Conservation (phyloP, 2,888 invertebrate species). For the Unio delphinus region DNA sequence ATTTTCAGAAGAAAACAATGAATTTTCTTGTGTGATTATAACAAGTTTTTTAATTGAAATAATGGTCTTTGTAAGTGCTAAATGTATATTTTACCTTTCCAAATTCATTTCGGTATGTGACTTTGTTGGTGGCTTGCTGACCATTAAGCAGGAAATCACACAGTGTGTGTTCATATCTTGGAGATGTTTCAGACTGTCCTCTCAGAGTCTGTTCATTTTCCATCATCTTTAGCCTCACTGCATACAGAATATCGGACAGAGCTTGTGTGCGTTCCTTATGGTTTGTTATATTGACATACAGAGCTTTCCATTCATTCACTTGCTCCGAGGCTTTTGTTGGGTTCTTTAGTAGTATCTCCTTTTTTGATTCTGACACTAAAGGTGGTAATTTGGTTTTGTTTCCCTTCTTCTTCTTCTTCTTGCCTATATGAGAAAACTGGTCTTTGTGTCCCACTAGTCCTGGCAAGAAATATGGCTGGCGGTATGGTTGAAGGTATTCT, state of each 20-base stretch:
- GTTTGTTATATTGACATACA: conserved; percentile 43
- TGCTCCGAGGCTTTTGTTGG: conserved; percentile 38
- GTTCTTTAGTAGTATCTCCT: conserved; percentile 5
- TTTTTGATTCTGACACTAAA: no score
- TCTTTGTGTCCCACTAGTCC: no score
- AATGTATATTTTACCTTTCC: conserved; percentile 20
- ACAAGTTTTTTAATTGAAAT: conserved; percentile 2
- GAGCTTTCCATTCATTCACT: conserved; percentile 43
- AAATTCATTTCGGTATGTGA: conserved; percentile 23
- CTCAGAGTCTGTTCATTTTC: conserved; percentile 52
- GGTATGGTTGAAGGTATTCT: no score
- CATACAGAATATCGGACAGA: conserved; percentile 51
- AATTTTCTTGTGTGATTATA: background rate
- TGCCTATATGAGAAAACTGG: no score
- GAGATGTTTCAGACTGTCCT: conserved; percentile 24
- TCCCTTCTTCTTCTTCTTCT: no score
- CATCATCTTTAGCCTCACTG: conserved; percentile 46
- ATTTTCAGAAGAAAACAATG: conserved; percentile 2
- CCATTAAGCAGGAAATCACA: conserved; percentile 25
- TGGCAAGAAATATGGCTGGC: no score
- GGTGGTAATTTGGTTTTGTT: no score
- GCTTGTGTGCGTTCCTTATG: conserved; percentile 45
- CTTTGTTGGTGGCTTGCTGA: conserved; percentile 13
- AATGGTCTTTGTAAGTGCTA: background rate
- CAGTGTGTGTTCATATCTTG: conserved; percentile 18